These are phyloP conservation scores for Nephrocerus scutellatus DNA, from an alignment of 2,888 invertebrate genomes.

Conservation along the genomic window DNA sequence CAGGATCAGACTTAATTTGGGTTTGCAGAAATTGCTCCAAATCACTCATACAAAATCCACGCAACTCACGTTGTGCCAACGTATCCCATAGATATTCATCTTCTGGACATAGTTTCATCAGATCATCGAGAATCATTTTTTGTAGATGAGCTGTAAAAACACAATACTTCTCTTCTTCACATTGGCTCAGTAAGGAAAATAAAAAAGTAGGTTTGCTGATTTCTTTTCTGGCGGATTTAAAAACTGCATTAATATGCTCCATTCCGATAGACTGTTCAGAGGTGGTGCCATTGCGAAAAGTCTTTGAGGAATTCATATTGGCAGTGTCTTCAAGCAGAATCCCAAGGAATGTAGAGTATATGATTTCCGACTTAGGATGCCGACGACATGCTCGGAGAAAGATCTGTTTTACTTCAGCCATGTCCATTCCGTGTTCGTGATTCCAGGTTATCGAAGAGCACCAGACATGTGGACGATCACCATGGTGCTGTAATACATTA, in stretches of 20 bases:
- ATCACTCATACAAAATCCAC: conserved; percentile 44
- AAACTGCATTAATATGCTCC: conserved; percentile 55
- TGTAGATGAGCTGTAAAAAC: conserved; percentile 55
- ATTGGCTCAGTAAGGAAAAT: conserved; percentile 52
- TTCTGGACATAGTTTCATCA: conserved; percentile 50
- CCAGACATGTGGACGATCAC: conserved; percentile 70
- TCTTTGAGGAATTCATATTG: conserved; percentile 33
- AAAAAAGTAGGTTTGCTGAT: conserved; percentile 53
- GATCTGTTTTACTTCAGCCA: conserved; percentile 62
- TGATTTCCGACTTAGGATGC: conserved; percentile 59
- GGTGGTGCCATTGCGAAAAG: conserved; percentile 46
- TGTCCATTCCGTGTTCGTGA: conserved; percentile 50
- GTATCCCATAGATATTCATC: conserved; percentile 56
- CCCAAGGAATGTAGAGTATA: conserved; percentile 65
- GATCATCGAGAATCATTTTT: conserved; percentile 49
- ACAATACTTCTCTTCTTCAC: conserved; percentile 52
- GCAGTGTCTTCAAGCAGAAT: conserved; percentile 40
- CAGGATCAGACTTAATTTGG: too few relatives aligned
- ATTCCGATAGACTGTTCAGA: conserved; percentile 41
- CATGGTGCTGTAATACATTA: conserved; percentile 61
- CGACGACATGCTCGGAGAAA: conserved; percentile 69
- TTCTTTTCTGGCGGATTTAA: conserved; percentile 55
- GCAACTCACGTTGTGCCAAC: conserved; percentile 55
- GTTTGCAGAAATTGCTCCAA: too few relatives aligned
- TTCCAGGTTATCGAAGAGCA: conserved; percentile 58